Conservation (phyloP, 2,888 invertebrate genomes). For the Pseudeuparius sepicola region DNA sequence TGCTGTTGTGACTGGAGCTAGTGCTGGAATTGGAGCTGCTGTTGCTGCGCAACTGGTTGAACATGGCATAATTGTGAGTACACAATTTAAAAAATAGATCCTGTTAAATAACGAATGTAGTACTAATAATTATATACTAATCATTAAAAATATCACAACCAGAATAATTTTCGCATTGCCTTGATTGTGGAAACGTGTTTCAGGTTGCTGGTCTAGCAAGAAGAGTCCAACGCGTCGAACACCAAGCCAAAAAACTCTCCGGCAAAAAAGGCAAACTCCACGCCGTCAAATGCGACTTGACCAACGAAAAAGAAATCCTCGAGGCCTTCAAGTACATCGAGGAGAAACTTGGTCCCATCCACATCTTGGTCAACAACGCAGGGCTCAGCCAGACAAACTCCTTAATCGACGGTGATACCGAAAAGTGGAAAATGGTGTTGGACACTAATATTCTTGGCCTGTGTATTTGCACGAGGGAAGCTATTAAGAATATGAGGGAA, state of each 20-base stretch:
- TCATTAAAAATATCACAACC: no score
- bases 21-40: no score
- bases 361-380: constrained; percentile 25
- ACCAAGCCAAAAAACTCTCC: constrained; percentile 16
- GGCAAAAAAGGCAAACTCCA: constrained; percentile 20
- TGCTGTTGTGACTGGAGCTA: no score
- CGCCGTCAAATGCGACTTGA: constrained; percentile 22
- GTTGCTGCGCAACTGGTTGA: no score
- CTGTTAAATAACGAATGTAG: no score
- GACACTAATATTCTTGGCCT: constrained; percentile 23
- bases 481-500: constrained; percentile 24
- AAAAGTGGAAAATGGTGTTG: constrained; percentile 19
- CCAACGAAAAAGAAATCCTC: constrained; percentile 23
- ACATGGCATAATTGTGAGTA: no score
- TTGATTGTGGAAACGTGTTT: no score
- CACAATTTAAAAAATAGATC: no score
- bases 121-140: no score
- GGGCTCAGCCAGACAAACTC: constrained; percentile 18
- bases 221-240: constrained; percentile 19
- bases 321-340: constrained; percentile 22
- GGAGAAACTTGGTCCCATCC: constrained; percentile 23
- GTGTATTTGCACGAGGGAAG: constrained; percentile 25
- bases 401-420: constrained; percentile 19
- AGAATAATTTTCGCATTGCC: no score
- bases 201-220: constrained; percentile 24